These are phyloP conservation scores for Anguilla megastoma DNA, from an alignment of 2,797 vertebrate species.

Conservation along the genomic window DNA sequence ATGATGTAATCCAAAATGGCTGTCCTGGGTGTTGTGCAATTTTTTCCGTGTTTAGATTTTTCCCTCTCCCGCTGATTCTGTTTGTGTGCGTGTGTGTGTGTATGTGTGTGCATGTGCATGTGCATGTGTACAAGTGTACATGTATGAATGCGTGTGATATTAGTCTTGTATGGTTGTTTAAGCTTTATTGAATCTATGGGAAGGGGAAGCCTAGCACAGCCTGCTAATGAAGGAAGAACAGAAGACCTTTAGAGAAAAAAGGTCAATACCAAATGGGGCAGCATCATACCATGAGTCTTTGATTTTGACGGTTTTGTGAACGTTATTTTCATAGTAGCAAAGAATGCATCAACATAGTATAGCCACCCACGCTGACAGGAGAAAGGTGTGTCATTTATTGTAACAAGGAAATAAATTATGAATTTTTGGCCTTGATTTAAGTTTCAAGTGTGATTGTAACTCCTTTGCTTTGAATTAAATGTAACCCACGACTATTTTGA, in stretches of 20 bases:
- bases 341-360: neutral
- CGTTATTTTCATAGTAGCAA: neutral
- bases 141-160: conserved; percentile 13
- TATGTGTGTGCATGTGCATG: conserved; percentile 15
- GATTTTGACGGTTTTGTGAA: neutral
- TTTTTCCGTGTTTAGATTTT: conserved; percentile 24
- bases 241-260: neutral
- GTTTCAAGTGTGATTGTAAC: neutral
- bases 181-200: neutral
- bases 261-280: neutral
- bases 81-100: conserved; percentile 38
- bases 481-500: neutral
- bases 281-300: neutral
- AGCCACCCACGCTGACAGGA: conserved; percentile 49
- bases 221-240: neutral
- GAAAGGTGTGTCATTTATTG: conserved; percentile 40
- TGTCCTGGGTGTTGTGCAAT: neutral
- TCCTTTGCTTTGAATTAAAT: neutral
- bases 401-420: conserved; percentile 15
- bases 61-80: conserved; percentile 33
- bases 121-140: conserved; percentile 35
- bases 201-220: neutral
- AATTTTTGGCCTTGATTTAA: conserved; percentile 14
- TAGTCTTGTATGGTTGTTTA: neutral
- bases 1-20: neutral